Percentiles rank a stretch among this genome's conserved stretches.
These are phyloP conservation scores for Meloidogyne floridensis DNA, from an alignment of 1,140 invertebrate genomes.

Conservation along the genomic window DNA sequence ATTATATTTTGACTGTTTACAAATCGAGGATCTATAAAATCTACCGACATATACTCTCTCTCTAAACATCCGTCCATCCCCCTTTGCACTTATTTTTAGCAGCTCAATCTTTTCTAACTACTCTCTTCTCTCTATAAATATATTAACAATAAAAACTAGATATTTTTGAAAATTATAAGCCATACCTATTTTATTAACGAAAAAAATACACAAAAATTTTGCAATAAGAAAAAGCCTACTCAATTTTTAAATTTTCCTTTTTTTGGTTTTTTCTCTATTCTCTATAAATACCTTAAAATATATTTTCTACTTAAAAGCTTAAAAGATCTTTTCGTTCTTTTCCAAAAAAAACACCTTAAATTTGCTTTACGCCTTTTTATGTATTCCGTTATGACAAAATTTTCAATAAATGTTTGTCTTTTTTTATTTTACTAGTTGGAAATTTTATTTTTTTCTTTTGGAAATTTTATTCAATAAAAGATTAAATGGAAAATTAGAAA, in stretches of 20 bases:
- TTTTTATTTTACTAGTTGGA: background rate
- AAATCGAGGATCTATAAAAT: too few relatives aligned
- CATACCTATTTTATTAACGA: background rate
- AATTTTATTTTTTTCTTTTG: background rate
- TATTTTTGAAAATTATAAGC: background rate
- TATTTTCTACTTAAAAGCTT: constrained; percentile 6
- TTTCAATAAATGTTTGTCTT: background rate
- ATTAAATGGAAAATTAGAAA: background rate
- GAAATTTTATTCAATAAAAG: background rate
- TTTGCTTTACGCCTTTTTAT: constrained; percentile 4
- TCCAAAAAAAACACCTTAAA: background rate
- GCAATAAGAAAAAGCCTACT: background rate
- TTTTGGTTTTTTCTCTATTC: background rate
- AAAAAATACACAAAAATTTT: background rate
- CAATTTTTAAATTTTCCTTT: background rate
- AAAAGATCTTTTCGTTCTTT: background rate
- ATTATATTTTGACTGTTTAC: too few relatives aligned
- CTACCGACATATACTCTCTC: too few relatives aligned
- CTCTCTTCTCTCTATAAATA: background rate
- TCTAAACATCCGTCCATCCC: background rate
- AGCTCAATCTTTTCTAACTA: background rate
- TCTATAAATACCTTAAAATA: background rate
- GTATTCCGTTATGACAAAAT: background rate
- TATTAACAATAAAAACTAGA: background rate
- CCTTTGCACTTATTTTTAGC: background rate